phyloP scores from a whole-genome alignment of 2,113 vertebrate genomes.

The Pseudonaja textilis region DNA sequence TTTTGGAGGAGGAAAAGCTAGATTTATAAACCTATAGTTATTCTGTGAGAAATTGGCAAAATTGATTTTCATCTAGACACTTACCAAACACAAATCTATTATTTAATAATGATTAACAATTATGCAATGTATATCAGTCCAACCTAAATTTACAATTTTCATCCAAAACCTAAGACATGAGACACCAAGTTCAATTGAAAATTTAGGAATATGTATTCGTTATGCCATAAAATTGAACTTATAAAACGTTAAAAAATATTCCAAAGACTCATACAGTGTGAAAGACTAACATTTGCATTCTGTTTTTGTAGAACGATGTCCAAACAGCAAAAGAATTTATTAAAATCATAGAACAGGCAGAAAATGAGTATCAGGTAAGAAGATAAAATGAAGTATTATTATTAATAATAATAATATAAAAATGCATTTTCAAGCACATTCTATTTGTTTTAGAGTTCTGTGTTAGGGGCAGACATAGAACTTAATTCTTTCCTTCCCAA shows the following conservation, averaged over 20 bases:
- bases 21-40: background rate
- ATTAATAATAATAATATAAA: background rate
- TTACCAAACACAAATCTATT: background rate
- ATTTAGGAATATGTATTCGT: background rate
- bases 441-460: background rate
- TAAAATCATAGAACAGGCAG: conserved; percentile 91
- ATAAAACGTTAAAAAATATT: background rate
- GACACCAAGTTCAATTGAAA: background rate
- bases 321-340: conserved; percentile 94
- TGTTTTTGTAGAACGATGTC: conserved; percentile 77
- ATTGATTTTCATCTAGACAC: background rate
- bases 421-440: background rate
- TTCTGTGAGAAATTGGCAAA: background rate
- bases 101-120: background rate
- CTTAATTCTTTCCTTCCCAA: background rate
- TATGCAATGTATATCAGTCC: background rate
- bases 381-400: conserved; percentile 23
- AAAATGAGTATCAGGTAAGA: conserved; percentile 96
- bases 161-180: background rate
- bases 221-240: background rate
- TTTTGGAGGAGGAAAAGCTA: background rate
- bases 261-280: background rate
- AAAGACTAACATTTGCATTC: background rate
- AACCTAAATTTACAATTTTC: background rate
- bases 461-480: background rate